phyloP scores from a whole-genome alignment of 2,888 invertebrate species.

The Lymantria monacha region DNA sequence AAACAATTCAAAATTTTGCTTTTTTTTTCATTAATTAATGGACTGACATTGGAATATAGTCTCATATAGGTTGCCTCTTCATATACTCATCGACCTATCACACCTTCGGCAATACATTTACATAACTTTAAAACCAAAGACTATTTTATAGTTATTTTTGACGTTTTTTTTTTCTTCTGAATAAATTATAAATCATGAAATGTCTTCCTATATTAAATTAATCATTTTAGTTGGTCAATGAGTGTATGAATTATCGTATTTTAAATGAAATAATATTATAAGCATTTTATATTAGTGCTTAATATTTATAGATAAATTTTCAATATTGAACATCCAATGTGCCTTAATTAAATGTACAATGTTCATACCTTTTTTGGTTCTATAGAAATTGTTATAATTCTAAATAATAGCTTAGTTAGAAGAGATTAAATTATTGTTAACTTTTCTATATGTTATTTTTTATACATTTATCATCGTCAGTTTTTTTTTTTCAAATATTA shows the following conservation, averaged over 20 bases:
- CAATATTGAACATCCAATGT: slow-evolving; percentile 69
- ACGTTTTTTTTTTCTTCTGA: slow-evolving; percentile 46
- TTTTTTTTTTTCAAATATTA: slow-evolving; percentile 42
- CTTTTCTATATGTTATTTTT: slow-evolving; percentile 77
- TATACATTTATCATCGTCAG: slow-evolving; percentile 49
- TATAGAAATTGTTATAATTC: slow-evolving; percentile 71
- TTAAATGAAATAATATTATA: slow-evolving; percentile 51
- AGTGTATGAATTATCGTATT: slow-evolving; percentile 57
- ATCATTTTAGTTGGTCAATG: slow-evolving; percentile 51
- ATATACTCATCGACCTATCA: slow-evolving; percentile 64
- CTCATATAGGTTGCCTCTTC: slow-evolving; percentile 54
- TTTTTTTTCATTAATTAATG: slow-evolving; percentile 39
- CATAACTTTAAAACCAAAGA: slow-evolving; percentile 73
- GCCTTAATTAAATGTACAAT: slow-evolving; percentile 78
- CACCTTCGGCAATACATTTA: slow-evolving; percentile 57
- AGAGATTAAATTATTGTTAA: slow-evolving; percentile 82
- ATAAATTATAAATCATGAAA: slow-evolving; percentile 43
- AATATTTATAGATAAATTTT: slow-evolving; percentile 69
- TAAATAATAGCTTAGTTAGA: slow-evolving; percentile 71
- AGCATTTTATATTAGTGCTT: slow-evolving; percentile 70
- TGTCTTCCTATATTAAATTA: slow-evolving; percentile 62
- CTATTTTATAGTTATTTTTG: slow-evolving; percentile 54
- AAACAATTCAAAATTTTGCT: slow-evolving; percentile 38
- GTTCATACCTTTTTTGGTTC: slow-evolving; percentile 70
- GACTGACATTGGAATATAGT: slow-evolving; percentile 67